phyloP scores from a whole-genome alignment of 1,140 invertebrate species.

The Heliconius congener region DNA sequence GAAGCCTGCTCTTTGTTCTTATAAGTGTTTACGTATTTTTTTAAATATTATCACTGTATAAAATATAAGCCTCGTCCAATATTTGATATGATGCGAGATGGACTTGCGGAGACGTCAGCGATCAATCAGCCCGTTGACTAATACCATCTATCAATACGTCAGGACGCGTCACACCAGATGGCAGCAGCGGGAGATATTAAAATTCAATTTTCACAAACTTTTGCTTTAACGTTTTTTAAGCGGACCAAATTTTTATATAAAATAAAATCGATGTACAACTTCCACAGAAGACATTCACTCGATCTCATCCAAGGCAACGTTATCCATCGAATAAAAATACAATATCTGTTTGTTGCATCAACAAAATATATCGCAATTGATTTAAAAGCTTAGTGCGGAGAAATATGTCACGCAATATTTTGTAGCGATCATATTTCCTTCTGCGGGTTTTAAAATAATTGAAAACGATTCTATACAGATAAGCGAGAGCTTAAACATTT shows the following conservation, averaged over 20 bases:
- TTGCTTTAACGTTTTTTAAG: slow-evolving; percentile 39
- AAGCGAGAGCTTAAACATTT: slow-evolving; percentile 29
- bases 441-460: slow-evolving; percentile 43
- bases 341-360: slow-evolving; percentile 41
- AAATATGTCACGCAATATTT: slow-evolving; percentile 44
- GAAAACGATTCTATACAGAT: slow-evolving; percentile 38
- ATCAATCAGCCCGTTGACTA: slow-evolving; percentile 72
- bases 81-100: slow-evolving; percentile 53
- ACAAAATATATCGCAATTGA: slow-evolving; percentile 47
- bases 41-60: slow-evolving; percentile 24
- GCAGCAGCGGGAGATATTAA: slow-evolving; percentile 69
- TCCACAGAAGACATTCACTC: not conserved
- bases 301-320: slow-evolving; percentile 16
- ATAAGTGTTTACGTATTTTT: not conserved
- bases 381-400: slow-evolving; percentile 45
- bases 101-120: slow-evolving; percentile 64
- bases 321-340: slow-evolving; percentile 33
- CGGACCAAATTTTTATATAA: slow-evolving; percentile 1
- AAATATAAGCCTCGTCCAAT: slow-evolving; percentile 51
- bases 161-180: slow-evolving; percentile 68
- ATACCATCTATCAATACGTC: slow-evolving; percentile 78
- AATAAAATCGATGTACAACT: not conserved
- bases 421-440: slow-evolving; percentile 42
- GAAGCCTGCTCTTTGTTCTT: too few relatives aligned
- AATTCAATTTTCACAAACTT: slow-evolving; percentile 66